Evolutionary conservation across 2,113 vertebrate species (phyloP).

Genomic region (Clarias gariepinus): DNA sequence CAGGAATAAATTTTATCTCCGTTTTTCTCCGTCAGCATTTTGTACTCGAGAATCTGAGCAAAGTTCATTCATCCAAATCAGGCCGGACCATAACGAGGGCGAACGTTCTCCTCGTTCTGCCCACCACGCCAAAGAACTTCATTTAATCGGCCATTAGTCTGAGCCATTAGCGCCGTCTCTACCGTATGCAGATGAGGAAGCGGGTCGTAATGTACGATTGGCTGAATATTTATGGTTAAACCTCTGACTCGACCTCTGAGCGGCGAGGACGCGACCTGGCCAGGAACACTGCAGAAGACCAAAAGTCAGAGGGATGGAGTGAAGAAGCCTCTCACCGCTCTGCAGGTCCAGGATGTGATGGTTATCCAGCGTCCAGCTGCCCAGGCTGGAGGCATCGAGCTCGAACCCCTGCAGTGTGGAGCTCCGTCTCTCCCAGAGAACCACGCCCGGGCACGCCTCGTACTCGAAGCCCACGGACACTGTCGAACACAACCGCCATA

Average conservation of each 20-base stretch:
- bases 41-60: slow-evolving; percentile 3
- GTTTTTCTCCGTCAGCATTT: slow-evolving; percentile 46
- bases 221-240: slow-evolving; percentile 78
- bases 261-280: background rate
- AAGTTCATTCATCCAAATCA: slow-evolving; percentile 39
- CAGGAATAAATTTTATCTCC: slow-evolving; percentile 27
- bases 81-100: slow-evolving; percentile 21
- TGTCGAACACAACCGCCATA: slow-evolving; percentile 63
- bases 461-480: slow-evolving; percentile 98
- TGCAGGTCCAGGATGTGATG: slow-evolving; percentile 92
- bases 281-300: background rate
- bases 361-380: slow-evolving; percentile 92
- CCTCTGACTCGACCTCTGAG: slow-evolving; percentile 64
- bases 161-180: slow-evolving; percentile 79
- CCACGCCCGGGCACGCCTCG: slow-evolving; percentile 91
- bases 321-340: slow-evolving; percentile 80
- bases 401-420: slow-evolving; percentile 91
- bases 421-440: slow-evolving; percentile 95
- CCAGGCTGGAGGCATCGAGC: slow-evolving; percentile 92
- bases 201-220: slow-evolving; percentile 72
- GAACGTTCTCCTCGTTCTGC: slow-evolving; percentile 63
- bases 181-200: slow-evolving; percentile 76
- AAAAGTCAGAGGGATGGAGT: background rate
- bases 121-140: slow-evolving; percentile 69
- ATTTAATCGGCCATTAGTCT: slow-evolving; percentile 84